These are phyloP conservation scores for Pseudorasbora parva DNA, from an alignment of 2,113 vertebrate genomes.

Conservation along the genomic window DNA sequence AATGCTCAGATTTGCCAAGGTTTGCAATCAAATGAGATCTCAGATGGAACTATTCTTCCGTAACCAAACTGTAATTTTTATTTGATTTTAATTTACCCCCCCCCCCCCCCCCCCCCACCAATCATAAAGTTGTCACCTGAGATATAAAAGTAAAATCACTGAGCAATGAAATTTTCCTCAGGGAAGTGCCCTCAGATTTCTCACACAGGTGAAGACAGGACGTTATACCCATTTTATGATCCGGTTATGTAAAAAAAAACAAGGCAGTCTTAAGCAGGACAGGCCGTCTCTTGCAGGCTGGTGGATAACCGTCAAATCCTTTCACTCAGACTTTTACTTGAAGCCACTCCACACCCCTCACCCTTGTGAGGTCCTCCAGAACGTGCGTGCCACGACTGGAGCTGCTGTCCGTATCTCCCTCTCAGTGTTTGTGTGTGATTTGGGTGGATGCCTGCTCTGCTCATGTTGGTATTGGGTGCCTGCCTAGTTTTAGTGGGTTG, in stretches of 20 bases:
- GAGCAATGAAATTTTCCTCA: not conserved
- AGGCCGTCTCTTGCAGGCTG: slow-evolving; percentile 20
- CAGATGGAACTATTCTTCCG: not conserved
- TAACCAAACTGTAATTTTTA: too few species aligned
- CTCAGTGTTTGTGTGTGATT: slow-evolving; percentile 50
- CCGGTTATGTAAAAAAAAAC: slow-evolving; percentile 28
- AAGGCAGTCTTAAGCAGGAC: not conserved
- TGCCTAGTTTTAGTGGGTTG: slow-evolving; percentile 56
- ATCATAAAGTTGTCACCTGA: not conserved
- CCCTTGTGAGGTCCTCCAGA: slow-evolving; percentile 43
- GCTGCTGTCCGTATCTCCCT: slow-evolving; percentile 43
- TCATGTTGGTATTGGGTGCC: slow-evolving; percentile 55
- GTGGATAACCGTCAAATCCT: slow-evolving; percentile 27
- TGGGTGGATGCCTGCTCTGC: slow-evolving; percentile 53
- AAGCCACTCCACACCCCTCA: slow-evolving; percentile 39
- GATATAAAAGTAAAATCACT: not conserved
- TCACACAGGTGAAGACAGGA: slow-evolving; percentile 20
- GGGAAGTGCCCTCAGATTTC: not conserved
- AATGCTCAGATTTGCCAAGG: not conserved
- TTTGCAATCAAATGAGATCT: not conserved
- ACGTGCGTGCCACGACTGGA: slow-evolving; percentile 42
- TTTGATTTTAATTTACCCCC: not conserved
- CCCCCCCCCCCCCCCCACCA: too few species aligned
- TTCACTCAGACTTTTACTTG: slow-evolving; percentile 31
- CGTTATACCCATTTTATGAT: slow-evolving; percentile 3